These are phyloP conservation scores for Holothuria leucospilota DNA, from an alignment of 53 echinoderm and acorn worm species.

Conservation along the genomic window DNA sequence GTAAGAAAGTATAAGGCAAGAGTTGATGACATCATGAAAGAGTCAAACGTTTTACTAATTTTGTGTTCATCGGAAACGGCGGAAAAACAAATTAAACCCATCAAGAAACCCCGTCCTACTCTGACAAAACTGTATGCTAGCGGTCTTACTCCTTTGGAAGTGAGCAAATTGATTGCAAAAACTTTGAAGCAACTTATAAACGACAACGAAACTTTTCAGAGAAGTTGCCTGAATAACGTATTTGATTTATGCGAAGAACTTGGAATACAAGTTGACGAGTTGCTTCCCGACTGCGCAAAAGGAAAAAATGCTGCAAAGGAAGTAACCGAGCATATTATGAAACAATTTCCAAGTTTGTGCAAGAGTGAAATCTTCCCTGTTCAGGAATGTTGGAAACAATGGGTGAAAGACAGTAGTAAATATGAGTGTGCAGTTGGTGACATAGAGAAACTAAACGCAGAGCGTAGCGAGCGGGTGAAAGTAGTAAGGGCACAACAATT, in stretches of 20 bases:
- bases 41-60: not conserved
- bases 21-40: not conserved
- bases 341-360: not conserved
- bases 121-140: not conserved
- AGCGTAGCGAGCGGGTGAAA: not conserved
- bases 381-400: constrained; percentile 5
- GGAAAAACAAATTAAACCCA: not conserved
- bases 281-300: not conserved
- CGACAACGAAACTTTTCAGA: not conserved
- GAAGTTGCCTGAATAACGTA: not conserved
- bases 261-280: not conserved
- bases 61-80: not conserved
- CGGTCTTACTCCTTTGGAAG: not conserved
- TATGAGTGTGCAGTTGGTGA: not conserved
- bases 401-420: not conserved
- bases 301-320: not conserved
- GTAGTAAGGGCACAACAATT: not conserved
- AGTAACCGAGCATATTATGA: not conserved
- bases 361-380: not conserved
- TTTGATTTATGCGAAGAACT: not conserved
- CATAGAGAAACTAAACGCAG: not conserved
- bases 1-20: not conserved
- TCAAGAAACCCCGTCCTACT: not conserved
- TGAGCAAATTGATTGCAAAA: not conserved
- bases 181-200: not conserved